Base-by-base conservation (phyloP, 2,888 invertebrate species). In the Phymatocera aterrima region DNA sequence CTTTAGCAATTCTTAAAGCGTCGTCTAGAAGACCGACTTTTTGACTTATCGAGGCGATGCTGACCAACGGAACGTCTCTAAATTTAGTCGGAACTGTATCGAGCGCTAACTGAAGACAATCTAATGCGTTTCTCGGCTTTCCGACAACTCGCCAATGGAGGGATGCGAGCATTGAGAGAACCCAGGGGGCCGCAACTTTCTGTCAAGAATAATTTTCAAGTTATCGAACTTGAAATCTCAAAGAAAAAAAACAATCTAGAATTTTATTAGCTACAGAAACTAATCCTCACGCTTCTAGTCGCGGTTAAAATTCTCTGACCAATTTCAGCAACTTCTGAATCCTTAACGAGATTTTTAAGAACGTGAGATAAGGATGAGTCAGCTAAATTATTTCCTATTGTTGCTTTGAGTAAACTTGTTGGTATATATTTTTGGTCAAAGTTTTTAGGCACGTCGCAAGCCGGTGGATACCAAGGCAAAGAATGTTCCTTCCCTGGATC, bases 111-210 rank as follows among this genome's bases (percentile, higher is more conserved):
- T 94, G 92, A 5, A 95, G 91, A 88, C 96, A 97, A 83, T 94
- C 94, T 6, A 95, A 89, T 0, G 95, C 95, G 86, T 95, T 94
- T 65, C 92, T 91, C 43, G 93, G 92, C 86, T 95, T 95, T 5
- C 94, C 94, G 3, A 94, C 92, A 0, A 95, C 93, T 8, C 96
- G 92, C 96, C 96, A 97, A 89, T 96, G 96, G 21, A 96, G 90
- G 0, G 95, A 95, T 0, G 96, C 95, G 54, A 96, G 87, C 12
- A 95, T 94, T 83, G 94, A 93, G 24, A 95, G 88, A 6, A 96
- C 91, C 96, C 96, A 97, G 81, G 93, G 92, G 0, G 96, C 95
- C 0, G 94, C 95, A 72, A 94, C 91, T 90, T 93, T 93, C 96
- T 96, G 90, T 3, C 87, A 85, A 72, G 79, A 80, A 70, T 87